Percentiles rank a stretch among this genome's conserved stretches.
Evolutionary conservation across 1,140 invertebrate species (phyloP).

Genomic region (Dolichoris vasculosae): DNA sequence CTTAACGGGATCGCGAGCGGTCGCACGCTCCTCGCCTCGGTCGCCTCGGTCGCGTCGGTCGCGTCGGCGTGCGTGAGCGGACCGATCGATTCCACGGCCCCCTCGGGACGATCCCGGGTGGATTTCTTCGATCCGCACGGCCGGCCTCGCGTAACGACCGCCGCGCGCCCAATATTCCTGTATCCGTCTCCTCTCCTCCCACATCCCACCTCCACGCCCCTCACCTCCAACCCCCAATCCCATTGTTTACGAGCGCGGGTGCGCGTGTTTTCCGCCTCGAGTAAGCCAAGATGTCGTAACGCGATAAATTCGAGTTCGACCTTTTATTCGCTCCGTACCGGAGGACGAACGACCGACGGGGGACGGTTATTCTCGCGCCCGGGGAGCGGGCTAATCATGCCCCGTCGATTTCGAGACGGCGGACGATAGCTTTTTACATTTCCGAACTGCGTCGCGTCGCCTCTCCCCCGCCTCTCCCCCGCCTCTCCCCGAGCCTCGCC

Average conservation of each 20-base stretch:
- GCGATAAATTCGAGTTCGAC: background rate
- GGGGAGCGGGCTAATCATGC: too few relatives aligned
- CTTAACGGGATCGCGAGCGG: conserved; percentile 59
- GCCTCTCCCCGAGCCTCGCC: background rate
- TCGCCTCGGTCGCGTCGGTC: too few relatives aligned
- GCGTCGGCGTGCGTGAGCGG: background rate
- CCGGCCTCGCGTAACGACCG: conserved; percentile 2
- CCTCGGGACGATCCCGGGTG: background rate
- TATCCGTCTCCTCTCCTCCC: too few relatives aligned
- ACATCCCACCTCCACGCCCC: background rate
- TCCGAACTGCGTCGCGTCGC: too few relatives aligned
- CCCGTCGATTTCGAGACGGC: too few relatives aligned
- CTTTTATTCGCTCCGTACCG: background rate
- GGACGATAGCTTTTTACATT: too few relatives aligned
- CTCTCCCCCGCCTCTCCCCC: background rate
- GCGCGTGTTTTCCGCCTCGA: background rate
- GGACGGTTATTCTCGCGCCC: background rate
- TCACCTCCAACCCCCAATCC: background rate
- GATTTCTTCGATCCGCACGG: conserved; percentile 7
- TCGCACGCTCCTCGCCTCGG: conserved; percentile 42
- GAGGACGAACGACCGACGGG: background rate
- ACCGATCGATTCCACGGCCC: background rate
- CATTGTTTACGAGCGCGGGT: background rate
- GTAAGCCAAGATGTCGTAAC: background rate
- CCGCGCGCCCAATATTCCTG: too few relatives aligned